Base-by-base conservation (phyloP, 1,140 invertebrate species). In the Aphaenogaster floridana region DNA sequence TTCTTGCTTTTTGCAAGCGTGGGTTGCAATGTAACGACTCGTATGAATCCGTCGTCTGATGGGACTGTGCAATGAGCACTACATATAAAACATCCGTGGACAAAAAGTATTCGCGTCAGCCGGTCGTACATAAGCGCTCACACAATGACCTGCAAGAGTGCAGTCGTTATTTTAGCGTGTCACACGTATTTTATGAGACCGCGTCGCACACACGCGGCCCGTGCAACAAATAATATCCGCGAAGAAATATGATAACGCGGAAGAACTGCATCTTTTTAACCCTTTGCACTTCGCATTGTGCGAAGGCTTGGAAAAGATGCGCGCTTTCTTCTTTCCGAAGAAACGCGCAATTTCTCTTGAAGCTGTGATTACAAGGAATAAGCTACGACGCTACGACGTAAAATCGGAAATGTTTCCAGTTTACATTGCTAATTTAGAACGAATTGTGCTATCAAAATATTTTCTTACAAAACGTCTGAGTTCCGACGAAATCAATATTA, bases 111-210 rank as follows among this genome's bases (percentile, higher is more conserved):
- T 76, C 69, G 54, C 69, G 80, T 84, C 80, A 74, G 68, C 80
- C 80, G 69, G 68, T 84, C 69, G 13, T 84, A 84, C 59, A 50
- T 76, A 76, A 84, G 69, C 80, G 59, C 69, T 74, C 71, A 21
- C 54, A 84, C 80, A 84, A 84, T 61, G 69, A 84, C 80, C 42
- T 61, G 69, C 69, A 84, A 74, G 42, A 74, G 80, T 76, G 80
- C 69, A 74, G 69, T 84, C 80, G 80, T 84, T 84, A 84, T 84
- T 69, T 84, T 84, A 84, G n/a, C 80, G 42, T 83, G 80, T 83
- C 80, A 74, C 69, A 45, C 69, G 69, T 84, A 84, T 84, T 84
- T 84, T 76, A 84, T 71, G 69, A 63, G 50, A 72, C 66, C 54
- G 66, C 79, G 79, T 61, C n/a, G 68, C 28, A 17, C 28, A 74